These are phyloP conservation scores for Zelleria hepariella DNA, from an alignment of 2,888 invertebrate species.

Conservation along the genomic window DNA sequence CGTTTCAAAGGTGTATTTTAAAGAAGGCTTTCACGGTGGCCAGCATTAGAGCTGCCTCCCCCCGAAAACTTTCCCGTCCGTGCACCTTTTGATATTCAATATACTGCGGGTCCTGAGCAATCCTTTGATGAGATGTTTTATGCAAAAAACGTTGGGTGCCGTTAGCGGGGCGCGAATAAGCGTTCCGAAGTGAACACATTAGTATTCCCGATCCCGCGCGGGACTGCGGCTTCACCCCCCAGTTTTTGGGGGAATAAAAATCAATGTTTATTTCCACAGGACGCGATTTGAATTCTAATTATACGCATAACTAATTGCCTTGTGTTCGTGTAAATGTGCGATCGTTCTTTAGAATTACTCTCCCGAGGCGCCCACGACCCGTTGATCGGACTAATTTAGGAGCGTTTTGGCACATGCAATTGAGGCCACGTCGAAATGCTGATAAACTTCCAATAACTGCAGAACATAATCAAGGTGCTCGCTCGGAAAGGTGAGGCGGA, in stretches of 20 bases:
- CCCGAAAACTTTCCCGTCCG: conserved; percentile 56
- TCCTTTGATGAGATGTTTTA: conserved; percentile 73
- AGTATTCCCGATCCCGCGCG: conserved; percentile 59
- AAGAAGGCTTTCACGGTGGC: conserved; percentile 61
- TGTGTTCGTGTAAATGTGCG: conserved; percentile 48
- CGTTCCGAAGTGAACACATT: conserved; percentile 70
- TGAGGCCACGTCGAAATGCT: not conserved
- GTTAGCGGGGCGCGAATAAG: conserved; percentile 67
- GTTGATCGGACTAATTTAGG: not conserved
- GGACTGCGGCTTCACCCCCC: conserved; percentile 43
- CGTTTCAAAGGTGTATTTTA: conserved; percentile 67
- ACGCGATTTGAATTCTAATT: conserved; percentile 68
- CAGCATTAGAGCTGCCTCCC: conserved; percentile 55
- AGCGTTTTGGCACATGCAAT: not conserved
- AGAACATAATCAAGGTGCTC: conserved; percentile 5
- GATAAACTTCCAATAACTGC: conserved; percentile 2
- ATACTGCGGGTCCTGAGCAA: conserved; percentile 65
- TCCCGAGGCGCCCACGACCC: conserved; percentile 17
- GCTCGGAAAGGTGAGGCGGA: conserved; percentile 19
- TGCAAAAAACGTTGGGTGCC: conserved; percentile 69
- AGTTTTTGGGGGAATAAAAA: conserved; percentile 66
- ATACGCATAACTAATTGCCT: conserved; percentile 61
- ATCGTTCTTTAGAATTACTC: conserved; percentile 35
- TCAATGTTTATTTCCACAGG: conserved; percentile 66
- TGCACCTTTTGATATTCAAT: conserved; percentile 72